These are phyloP conservation scores for Synanthedon myopaeformis DNA, from an alignment of 2,888 invertebrate genomes.

Conservation along the genomic window DNA sequence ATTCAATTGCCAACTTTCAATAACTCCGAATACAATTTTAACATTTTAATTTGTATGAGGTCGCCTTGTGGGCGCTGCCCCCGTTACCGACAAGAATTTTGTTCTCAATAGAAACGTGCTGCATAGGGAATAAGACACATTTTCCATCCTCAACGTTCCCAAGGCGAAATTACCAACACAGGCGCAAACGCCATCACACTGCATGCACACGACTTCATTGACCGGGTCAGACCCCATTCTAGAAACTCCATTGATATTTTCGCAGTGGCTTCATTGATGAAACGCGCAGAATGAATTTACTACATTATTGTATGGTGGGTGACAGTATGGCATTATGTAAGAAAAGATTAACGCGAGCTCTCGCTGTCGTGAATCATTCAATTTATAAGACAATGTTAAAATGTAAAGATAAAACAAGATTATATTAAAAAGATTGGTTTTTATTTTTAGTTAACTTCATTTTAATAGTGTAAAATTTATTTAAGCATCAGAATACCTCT, in stretches of 20 bases:
- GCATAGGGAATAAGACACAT: neutral
- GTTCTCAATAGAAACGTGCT: neutral
- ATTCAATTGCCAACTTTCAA: too few species aligned
- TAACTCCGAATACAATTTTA: too few species aligned
- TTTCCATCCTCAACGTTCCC: neutral
- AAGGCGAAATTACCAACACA: constrained; percentile 15
- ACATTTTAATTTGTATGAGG: too few species aligned
- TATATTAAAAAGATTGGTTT: too few species aligned
- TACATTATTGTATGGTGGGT: neutral
- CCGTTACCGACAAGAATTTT: neutral
- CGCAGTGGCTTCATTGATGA: constrained; percentile 57
- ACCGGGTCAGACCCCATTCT: constrained; percentile 58
- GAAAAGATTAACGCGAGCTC: neutral
- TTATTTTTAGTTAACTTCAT: too few species aligned
- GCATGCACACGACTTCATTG: constrained; percentile 39
- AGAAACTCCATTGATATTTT: constrained; percentile 61
- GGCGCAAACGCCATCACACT: constrained; percentile 13
- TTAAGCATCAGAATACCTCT: too few species aligned
- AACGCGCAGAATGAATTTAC: constrained; percentile 10
- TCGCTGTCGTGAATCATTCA: too few species aligned
- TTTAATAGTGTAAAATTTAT: too few species aligned
- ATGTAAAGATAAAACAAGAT: too few species aligned
- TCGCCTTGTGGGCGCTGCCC: neutral
- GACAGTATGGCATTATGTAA: neutral
- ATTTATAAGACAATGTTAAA: too few species aligned